Conservation (phyloP, 2,888 invertebrate species). For the Drosophila neonasuta region DNA sequence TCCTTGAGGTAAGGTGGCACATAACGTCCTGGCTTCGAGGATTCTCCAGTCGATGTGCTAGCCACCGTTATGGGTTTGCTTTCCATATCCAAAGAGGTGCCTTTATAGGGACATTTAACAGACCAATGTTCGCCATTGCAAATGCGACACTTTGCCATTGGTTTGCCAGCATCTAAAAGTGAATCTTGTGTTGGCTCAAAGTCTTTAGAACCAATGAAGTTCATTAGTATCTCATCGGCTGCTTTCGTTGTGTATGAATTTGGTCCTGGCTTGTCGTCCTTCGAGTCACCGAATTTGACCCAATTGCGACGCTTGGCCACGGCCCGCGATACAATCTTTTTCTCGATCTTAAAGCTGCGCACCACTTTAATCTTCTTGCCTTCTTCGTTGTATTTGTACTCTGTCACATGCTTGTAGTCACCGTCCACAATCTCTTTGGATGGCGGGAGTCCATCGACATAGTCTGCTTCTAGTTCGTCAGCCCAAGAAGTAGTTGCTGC, state of each 20-base stretch:
- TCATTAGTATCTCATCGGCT: slow-evolving; percentile 97
- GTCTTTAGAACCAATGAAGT: slow-evolving; percentile 93
- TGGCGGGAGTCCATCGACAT: slow-evolving; percentile 87
- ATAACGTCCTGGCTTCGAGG: slow-evolving; percentile 85
- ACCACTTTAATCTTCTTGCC: slow-evolving; percentile 94
- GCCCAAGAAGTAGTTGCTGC: slow-evolving; percentile 96
- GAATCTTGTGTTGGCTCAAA: slow-evolving; percentile 94
- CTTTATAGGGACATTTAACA: slow-evolving; percentile 98
- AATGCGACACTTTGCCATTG: slow-evolving; percentile 89
- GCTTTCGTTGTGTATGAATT: slow-evolving; percentile 98
- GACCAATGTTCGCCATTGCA: slow-evolving; percentile 99
- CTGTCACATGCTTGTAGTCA: slow-evolving; percentile 94
- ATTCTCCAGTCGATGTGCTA: slow-evolving; percentile 58
- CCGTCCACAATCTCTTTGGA: slow-evolving; percentile 91
- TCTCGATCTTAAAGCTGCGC: slow-evolving; percentile 95
- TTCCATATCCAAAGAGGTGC: slow-evolving; percentile 88
- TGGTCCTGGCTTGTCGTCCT: slow-evolving; percentile 95
- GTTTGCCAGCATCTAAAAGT: slow-evolving; percentile 91
- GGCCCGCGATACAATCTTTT: slow-evolving; percentile 92
- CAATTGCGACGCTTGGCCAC: slow-evolving; percentile 96
- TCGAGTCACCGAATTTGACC: slow-evolving; percentile 97
- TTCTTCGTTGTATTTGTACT: slow-evolving; percentile 95
- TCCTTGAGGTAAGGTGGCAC: slow-evolving; percentile 95
- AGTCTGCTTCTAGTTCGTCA: slow-evolving; percentile 96
- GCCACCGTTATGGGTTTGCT: slow-evolving; percentile 83